phyloP scores from a whole-genome alignment of 2,888 invertebrate species.

The Drosophila peninsularis region DNA sequence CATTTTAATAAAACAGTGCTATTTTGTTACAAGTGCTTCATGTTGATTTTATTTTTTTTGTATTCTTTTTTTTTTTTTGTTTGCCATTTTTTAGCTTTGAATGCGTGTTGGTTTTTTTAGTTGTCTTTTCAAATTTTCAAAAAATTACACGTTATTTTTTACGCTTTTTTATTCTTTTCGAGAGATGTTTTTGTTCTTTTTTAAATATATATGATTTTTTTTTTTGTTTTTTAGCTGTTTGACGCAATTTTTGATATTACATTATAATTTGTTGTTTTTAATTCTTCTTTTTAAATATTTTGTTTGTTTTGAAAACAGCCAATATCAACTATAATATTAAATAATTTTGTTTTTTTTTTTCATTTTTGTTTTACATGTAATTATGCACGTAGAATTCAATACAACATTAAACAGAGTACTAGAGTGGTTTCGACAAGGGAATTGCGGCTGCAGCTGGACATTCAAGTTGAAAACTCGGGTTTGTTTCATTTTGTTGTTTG shows the following conservation, averaged over 20 bases:
- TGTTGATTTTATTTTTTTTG: constrained; percentile 45
- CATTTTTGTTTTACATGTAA: constrained; percentile 41
- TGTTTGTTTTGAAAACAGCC: constrained; percentile 51
- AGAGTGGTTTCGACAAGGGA: constrained; percentile 43
- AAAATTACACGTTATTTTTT: constrained; percentile 43
- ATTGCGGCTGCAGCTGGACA: constrained; percentile 47
- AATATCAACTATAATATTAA: constrained; percentile 55
- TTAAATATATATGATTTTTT: neutral
- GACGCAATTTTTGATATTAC: constrained; percentile 49
- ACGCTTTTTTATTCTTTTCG: constrained; percentile 10
- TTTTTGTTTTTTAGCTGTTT: constrained; percentile 28
- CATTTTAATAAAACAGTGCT: constrained; percentile 78
- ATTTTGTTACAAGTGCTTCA: constrained; percentile 80
- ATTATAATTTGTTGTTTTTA: constrained; percentile 41
- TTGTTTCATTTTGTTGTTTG: neutral
- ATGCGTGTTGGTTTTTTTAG: constrained; percentile 36
- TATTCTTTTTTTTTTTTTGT: constrained; percentile 29
- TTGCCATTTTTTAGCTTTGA: constrained; percentile 47
- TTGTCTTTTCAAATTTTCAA: constrained; percentile 57
- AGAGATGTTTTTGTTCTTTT: neutral
- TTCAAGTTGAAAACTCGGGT: constrained; percentile 47
- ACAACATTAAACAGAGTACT: constrained; percentile 75
- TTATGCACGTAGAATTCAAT: constrained; percentile 63
- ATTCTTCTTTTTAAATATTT: constrained; percentile 17
- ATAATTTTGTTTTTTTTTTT: constrained; percentile 36